A percentile compares a stretch with the other conserved stretches of the same genome.
Conservation (phyloP, 2,888 invertebrate genomes). For the Stenodera caucasica region DNA sequence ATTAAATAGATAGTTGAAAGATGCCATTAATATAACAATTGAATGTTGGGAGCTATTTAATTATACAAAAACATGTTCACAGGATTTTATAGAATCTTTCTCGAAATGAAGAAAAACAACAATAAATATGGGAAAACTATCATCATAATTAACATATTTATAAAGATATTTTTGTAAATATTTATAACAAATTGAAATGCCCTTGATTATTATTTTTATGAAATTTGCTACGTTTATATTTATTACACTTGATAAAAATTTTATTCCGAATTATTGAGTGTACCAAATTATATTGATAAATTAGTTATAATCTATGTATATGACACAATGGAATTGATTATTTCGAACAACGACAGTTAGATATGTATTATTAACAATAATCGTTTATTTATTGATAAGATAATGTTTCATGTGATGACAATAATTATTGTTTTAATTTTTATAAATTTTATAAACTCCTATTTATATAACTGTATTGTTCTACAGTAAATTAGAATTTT, state of each 20-base stretch:
- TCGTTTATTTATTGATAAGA: slow-evolving; percentile 4
- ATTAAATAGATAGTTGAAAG: background rate
- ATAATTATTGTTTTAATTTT: no score
- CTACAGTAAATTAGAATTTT: no score
- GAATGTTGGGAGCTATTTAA: background rate
- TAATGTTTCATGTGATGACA: background rate
- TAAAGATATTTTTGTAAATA: background rate
- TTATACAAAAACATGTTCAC: background rate
- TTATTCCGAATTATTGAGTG: no score
- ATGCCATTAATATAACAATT: background rate
- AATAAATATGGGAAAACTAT: background rate
- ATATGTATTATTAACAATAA: background rate
- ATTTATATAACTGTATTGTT: no score
- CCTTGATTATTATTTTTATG: no score
- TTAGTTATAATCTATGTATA: no score
- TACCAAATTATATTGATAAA: no score
- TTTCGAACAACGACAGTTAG: background rate
- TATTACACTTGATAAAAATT: no score
- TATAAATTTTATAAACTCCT: no score
- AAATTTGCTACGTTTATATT: no score
- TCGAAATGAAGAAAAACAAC: background rate
- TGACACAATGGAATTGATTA: no score
- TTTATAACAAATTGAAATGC: background rate
- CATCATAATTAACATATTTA: background rate
- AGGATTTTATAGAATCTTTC: background rate